These are phyloP conservation scores for Chymomyza costata DNA, from an alignment of 1,140 invertebrate species.

Conservation along the genomic window DNA sequence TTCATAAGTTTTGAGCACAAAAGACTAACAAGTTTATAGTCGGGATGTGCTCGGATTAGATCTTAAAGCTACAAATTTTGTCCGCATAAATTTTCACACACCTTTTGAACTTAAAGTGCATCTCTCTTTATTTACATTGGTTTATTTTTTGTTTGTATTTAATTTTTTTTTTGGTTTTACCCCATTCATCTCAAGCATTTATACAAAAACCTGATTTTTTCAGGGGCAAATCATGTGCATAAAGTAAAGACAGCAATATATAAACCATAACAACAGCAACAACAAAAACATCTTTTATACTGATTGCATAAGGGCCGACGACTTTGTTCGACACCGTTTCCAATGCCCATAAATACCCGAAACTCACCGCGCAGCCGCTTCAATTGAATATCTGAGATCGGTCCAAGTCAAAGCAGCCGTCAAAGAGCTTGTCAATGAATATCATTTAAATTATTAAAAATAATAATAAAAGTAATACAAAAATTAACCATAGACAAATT, in stretches of 20 bases:
- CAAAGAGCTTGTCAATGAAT: not conserved
- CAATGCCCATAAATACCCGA: slow-evolving; percentile 52
- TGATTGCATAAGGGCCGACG: slow-evolving; percentile 66
- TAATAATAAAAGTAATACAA: slow-evolving; percentile 10
- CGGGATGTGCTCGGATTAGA: too few relatives aligned
- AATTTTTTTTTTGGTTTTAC: slow-evolving; percentile 29
- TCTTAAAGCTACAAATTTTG: not conserved
- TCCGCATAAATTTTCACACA: too few relatives aligned
- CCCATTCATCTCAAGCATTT: slow-evolving; percentile 19
- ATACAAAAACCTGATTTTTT: slow-evolving; percentile 65
- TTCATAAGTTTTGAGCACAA: too few relatives aligned
- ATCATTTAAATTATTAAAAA: not conserved
- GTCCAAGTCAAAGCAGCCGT: slow-evolving; percentile 35
- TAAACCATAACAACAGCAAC: slow-evolving; percentile 22
- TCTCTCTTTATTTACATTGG: slow-evolving; percentile 14
- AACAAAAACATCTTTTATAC: slow-evolving; percentile 14
- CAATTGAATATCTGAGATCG: slow-evolving; percentile 58
- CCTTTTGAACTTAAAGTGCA: too few relatives aligned
- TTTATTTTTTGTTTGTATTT: slow-evolving; percentile 14
- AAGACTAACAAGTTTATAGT: too few relatives aligned
- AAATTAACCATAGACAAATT: slow-evolving; percentile 32
- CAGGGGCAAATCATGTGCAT: slow-evolving; percentile 62
- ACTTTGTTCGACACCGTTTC: too few relatives aligned
- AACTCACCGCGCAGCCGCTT: slow-evolving; percentile 30
- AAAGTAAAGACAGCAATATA: slow-evolving; percentile 36